Evolutionary conservation across 1,140 invertebrate species (phyloP).

Genomic region (Ips nitidus): DNA sequence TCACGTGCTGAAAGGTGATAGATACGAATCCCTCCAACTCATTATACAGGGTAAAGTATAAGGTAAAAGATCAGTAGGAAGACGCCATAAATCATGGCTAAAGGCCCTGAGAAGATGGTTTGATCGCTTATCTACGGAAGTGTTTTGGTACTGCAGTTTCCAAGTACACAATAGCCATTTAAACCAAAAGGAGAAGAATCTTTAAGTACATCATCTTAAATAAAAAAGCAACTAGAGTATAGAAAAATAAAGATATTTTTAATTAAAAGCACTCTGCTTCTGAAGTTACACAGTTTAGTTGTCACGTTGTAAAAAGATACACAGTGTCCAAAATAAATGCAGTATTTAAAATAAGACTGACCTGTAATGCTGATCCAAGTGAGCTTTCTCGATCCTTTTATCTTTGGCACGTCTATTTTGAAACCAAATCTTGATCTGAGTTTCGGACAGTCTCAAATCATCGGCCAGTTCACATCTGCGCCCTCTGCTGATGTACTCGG

Average conservation of each 20-base stretch:
- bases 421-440: slow-evolving; percentile 97
- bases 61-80: too few relatives aligned
- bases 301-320: background rate
- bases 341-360: slow-evolving; percentile 49
- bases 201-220: background rate
- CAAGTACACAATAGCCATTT: too few relatives aligned
- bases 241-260: background rate
- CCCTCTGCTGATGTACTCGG: slow-evolving; percentile 88
- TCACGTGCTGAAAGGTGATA: too few relatives aligned
- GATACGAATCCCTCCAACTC: too few relatives aligned
- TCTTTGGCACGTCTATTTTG: slow-evolving; percentile 95
- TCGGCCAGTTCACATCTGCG: slow-evolving; percentile 85
- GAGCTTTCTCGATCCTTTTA: slow-evolving; percentile 93
- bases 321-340: background rate
- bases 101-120: too few relatives aligned
- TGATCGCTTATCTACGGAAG: too few relatives aligned
- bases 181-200: background rate
- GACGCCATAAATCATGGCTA: too few relatives aligned
- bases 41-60: too few relatives aligned
- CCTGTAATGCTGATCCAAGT: slow-evolving; percentile 93
- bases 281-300: background rate
- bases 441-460: slow-evolving; percentile 80
- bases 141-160: too few relatives aligned
- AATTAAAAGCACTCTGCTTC: background rate
- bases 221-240: background rate